Conservation (phyloP, 2,113 vertebrate species). For the Candoia aspera region DNA sequence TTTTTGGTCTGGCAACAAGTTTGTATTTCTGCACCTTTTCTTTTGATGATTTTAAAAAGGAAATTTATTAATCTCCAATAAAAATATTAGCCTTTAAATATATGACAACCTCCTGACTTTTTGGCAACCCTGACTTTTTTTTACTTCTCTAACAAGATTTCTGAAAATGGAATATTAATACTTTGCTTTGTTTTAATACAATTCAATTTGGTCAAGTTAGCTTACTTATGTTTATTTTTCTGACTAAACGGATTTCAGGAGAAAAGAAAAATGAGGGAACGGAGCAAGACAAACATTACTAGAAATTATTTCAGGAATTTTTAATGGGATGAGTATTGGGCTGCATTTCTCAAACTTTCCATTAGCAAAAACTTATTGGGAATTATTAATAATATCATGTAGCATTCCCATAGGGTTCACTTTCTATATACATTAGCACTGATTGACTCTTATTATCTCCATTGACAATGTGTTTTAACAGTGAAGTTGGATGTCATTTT, state of each 20-base stretch:
- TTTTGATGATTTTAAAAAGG: not conserved
- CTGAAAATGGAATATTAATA: not conserved
- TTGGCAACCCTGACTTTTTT: not conserved
- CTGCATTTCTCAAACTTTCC: not conserved
- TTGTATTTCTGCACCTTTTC: not conserved
- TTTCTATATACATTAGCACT: not conserved
- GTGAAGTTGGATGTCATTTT: not conserved
- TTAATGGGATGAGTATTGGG: not conserved
- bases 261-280: not conserved
- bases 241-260: not conserved
- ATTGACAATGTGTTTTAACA: not conserved
- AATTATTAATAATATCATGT: not conserved
- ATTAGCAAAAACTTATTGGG: not conserved
- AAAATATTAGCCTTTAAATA: constrained; percentile 21
- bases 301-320: constrained; percentile 16
- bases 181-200: not conserved
- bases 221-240: not conserved
- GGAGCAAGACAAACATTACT: not conserved
- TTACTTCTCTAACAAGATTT: constrained; percentile 2
- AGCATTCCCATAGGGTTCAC: not conserved
- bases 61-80: constrained; percentile 15
- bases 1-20: not conserved
- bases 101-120: not conserved
- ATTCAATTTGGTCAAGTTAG: constrained; percentile 18
- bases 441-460: not conserved